Conservation (phyloP, 2,797 vertebrate species). For the Phylloscopus collybita region DNA sequence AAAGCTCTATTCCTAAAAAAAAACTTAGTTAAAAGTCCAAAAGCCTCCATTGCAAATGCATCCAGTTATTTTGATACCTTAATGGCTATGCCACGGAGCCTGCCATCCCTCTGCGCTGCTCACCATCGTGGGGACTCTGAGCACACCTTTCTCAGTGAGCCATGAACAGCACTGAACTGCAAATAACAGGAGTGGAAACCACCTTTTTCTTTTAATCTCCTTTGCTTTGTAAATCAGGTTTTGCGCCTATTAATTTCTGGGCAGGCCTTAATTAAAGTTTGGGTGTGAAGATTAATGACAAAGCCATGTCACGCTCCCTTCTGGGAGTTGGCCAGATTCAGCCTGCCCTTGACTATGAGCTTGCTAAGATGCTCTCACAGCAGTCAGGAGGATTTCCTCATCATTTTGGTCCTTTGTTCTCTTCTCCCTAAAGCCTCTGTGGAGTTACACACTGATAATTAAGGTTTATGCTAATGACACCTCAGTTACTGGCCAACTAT, state of each 20-base stretch:
- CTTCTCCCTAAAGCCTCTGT: neutral
- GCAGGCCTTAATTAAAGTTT: constrained; percentile 55
- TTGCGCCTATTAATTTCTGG: constrained; percentile 41
- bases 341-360: neutral
- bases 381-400: neutral
- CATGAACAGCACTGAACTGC: neutral
- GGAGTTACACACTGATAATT: constrained; percentile 20
- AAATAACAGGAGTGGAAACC: neutral
- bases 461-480: constrained; percentile 8
- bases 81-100: neutral
- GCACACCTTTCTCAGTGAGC: fast-evolving
- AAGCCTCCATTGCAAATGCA: neutral
- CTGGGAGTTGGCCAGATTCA: neutral
- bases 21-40: neutral
- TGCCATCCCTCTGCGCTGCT: neutral
- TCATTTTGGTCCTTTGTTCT: constrained; percentile 49
- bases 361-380: neutral
- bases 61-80: neutral
- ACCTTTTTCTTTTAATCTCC: constrained; percentile 36
- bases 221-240: constrained; percentile 54
- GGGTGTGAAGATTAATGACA: constrained; percentile 38
- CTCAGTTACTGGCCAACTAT: neutral
- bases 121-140: fast-evolving
- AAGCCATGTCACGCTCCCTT: neutral
- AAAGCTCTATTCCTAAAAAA: neutral